Percentiles rank a stretch among this genome's conserved stretches.
These are phyloP conservation scores for Calliopsis andreniformis DNA, from an alignment of 1,140 invertebrate genomes.

Conservation along the genomic window DNA sequence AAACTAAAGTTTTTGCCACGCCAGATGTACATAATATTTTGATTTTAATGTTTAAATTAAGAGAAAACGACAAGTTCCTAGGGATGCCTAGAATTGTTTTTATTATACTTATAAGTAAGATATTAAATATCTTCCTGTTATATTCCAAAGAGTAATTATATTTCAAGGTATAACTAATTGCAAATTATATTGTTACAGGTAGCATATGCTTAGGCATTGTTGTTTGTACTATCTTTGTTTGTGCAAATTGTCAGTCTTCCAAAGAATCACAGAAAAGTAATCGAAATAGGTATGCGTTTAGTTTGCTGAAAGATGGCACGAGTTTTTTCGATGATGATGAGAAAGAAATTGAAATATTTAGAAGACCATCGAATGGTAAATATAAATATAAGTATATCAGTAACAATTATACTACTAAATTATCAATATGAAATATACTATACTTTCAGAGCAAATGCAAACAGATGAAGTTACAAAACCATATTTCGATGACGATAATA, in stretches of 20 bases:
- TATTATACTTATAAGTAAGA: slow-evolving; percentile 83
- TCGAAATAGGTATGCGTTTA: slow-evolving; percentile 77
- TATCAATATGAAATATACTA: background rate
- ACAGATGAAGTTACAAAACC: slow-evolving; percentile 66
- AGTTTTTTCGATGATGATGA: slow-evolving; percentile 83
- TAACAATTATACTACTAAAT: slow-evolving; percentile 12
- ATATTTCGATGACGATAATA: slow-evolving; percentile 80
- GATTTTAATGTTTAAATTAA: slow-evolving; percentile 85
- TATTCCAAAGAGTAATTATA: no score
- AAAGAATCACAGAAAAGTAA: slow-evolving; percentile 73
- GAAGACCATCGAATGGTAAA: slow-evolving; percentile 82
- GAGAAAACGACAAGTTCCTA: slow-evolving; percentile 85
- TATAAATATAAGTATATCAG: slow-evolving; percentile 5
- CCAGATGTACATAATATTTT: slow-evolving; percentile 73
- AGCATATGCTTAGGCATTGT: slow-evolving; percentile 67
- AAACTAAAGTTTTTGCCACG: slow-evolving; percentile 82
- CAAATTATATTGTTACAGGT: slow-evolving; percentile 66
- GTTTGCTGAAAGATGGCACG: slow-evolving; percentile 75
- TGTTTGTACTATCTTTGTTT: slow-evolving; percentile 69
- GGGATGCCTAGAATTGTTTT: slow-evolving; percentile 89
- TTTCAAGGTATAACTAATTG: slow-evolving; percentile 62
- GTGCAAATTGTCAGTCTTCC: slow-evolving; percentile 75
- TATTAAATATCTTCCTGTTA: slow-evolving; percentile 10
- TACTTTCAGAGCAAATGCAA: slow-evolving; percentile 33
- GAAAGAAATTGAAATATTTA: slow-evolving; percentile 85